These are phyloP conservation scores for Caenorhabditis brenneri DNA, from an alignment of 1,140 invertebrate genomes.

Conservation along the genomic window DNA sequence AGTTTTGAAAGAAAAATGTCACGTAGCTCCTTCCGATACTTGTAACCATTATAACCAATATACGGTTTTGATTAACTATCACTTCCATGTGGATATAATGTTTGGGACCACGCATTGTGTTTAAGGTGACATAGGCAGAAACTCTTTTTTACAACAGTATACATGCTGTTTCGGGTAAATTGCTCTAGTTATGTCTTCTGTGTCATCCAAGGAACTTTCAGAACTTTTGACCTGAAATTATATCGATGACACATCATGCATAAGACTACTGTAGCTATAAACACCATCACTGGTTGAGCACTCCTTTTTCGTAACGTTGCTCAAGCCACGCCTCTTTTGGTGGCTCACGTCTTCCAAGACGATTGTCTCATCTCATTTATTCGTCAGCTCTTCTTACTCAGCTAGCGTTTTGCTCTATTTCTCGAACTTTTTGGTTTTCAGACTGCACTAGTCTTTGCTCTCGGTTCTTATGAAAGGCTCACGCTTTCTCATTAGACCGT, in stretches of 20 bases:
- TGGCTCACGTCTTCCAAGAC: background rate
- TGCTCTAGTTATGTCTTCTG: too few relatives aligned
- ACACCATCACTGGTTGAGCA: background rate
- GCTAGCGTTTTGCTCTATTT: background rate
- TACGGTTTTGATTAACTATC: too few relatives aligned
- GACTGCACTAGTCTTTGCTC: background rate
- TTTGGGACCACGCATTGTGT: too few relatives aligned
- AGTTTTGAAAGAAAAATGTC: too few relatives aligned
- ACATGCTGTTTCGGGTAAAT: too few relatives aligned
- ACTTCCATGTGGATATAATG: too few relatives aligned
- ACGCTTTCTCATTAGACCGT: background rate
- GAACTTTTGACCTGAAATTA: too few relatives aligned
- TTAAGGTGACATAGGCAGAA: too few relatives aligned
- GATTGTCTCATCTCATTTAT: background rate
- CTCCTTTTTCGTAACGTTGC: background rate
- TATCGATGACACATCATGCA: background rate
- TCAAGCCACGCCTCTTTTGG: conserved; percentile 1
- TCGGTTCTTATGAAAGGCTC: background rate
- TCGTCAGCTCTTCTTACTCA: background rate
- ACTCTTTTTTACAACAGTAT: too few relatives aligned
- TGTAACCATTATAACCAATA: too few relatives aligned
- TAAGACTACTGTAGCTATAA: conserved; percentile 3
- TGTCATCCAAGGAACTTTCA: too few relatives aligned
- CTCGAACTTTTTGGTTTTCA: background rate
- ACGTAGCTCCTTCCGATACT: too few relatives aligned